Evolutionary conservation across 2,888 invertebrate species (phyloP).

Genomic region (Nesidiocoris tenuis): DNA sequence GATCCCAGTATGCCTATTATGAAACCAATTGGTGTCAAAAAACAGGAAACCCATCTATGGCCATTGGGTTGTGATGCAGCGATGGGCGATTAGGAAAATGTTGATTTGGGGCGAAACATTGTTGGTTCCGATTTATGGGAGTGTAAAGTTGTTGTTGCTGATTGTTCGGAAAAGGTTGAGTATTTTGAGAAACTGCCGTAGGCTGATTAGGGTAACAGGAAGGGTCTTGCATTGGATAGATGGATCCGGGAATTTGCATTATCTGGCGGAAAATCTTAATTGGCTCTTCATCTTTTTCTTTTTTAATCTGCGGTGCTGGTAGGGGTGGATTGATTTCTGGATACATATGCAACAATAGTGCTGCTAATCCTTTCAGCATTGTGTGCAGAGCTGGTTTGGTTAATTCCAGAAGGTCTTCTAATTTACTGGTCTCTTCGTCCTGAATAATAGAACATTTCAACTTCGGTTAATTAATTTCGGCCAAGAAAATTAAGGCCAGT

Average conservation of each 20-base stretch:
- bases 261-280: constrained; percentile 41
- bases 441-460: no score
- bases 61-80: no score
- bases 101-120: no score
- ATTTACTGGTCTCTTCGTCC: constrained; percentile 18
- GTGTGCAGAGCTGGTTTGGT: constrained; percentile 32
- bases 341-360: constrained; percentile 30
- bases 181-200: neutral
- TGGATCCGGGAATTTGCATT: constrained; percentile 22
- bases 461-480: neutral
- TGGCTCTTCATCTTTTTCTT: constrained; percentile 25
- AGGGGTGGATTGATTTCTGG: constrained; percentile 18
- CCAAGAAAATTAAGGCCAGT: neutral
- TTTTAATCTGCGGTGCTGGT: neutral
- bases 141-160: no score
- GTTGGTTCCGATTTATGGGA: no score
- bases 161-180: no score
- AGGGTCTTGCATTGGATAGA: neutral
- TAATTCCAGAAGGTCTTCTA: constrained; percentile 18
- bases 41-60: no score
- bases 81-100: no score
- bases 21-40: no score
- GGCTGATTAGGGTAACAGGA: neutral
- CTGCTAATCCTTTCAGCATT: constrained; percentile 17
- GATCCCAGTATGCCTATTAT: no score